Conservation (phyloP, 2,888 invertebrate genomes). For the Phortica okadai region DNA sequence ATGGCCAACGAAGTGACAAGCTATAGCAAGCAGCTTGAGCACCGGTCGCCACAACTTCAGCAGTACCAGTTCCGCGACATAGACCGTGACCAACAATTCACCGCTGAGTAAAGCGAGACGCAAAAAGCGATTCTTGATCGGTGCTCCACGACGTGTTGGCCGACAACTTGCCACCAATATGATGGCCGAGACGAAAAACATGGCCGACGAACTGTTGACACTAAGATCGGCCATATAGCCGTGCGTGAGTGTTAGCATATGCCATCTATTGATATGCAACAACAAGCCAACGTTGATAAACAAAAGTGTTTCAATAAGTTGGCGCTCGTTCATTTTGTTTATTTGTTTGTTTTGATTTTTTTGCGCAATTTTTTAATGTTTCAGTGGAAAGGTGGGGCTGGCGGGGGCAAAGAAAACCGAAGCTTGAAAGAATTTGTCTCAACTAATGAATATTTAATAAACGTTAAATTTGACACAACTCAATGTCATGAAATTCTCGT, state of each 20-base stretch:
- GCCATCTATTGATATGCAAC: conserved; percentile 52
- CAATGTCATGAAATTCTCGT: too few species aligned
- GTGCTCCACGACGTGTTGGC: not conserved
- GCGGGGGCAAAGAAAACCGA: too few species aligned
- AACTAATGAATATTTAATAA: too few species aligned
- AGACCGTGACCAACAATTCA: not conserved
- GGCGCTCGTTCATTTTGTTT: conserved; percentile 8
- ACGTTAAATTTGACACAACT: too few species aligned
- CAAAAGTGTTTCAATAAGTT: conserved; percentile 50
- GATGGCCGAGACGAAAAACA: not conserved
- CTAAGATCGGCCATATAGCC: not conserved
- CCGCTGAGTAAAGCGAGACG: not conserved
- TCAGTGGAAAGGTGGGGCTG: not conserved
- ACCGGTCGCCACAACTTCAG: not conserved
- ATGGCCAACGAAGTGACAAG: not conserved
- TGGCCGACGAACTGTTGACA: not conserved
- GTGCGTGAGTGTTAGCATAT: conserved; percentile 32
- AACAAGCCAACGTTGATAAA: conserved; percentile 37
- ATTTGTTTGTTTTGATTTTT: not conserved
- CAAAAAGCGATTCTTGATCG: not conserved
- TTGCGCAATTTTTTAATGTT: not conserved
- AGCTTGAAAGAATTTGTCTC: too few species aligned
- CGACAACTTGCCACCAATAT: not conserved
- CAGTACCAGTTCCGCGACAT: not conserved
- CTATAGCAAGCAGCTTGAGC: not conserved